Conservation (phyloP, 2,113 vertebrate species). For the Sylvilagus bachmani region DNA sequence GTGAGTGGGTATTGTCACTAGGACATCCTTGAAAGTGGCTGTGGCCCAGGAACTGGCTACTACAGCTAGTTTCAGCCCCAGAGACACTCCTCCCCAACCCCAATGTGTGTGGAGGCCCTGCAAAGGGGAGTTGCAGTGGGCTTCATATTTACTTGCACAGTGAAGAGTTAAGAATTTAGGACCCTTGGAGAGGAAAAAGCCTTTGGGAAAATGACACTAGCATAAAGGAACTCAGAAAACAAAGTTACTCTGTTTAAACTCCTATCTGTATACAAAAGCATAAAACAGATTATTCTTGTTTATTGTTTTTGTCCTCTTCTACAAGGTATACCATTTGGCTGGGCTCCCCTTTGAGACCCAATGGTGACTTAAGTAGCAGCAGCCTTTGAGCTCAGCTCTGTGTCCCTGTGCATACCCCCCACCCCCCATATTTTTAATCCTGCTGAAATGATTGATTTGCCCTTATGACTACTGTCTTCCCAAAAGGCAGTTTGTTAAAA, state of each 20-base stretch:
- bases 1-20: not conserved
- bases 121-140: not conserved
- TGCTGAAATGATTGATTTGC: conserved; percentile 62
- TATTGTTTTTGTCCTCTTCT: conserved; percentile 36
- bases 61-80: not conserved
- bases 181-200: not conserved
- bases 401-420: no score
- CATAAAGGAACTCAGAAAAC: conserved; percentile 43
- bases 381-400: conserved; percentile 28
- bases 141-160: not conserved
- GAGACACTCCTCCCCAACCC: not conserved
- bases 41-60: not conserved
- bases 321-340: not conserved
- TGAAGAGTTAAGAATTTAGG: conserved; percentile 32
- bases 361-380: conserved; percentile 57
- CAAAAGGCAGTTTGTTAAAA: conserved; percentile 69
- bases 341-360: not conserved
- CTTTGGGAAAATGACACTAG: not conserved
- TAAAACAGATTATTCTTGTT: conserved; percentile 27
- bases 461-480: conserved; percentile 63
- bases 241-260: conserved; percentile 41
- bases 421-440: not conserved
- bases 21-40: not conserved
- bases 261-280: not conserved
- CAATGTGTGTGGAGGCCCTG: not conserved